Evolutionary conservation across 2,113 vertebrate genomes (phyloP).

Genomic region (Alligator sinensis): DNA sequence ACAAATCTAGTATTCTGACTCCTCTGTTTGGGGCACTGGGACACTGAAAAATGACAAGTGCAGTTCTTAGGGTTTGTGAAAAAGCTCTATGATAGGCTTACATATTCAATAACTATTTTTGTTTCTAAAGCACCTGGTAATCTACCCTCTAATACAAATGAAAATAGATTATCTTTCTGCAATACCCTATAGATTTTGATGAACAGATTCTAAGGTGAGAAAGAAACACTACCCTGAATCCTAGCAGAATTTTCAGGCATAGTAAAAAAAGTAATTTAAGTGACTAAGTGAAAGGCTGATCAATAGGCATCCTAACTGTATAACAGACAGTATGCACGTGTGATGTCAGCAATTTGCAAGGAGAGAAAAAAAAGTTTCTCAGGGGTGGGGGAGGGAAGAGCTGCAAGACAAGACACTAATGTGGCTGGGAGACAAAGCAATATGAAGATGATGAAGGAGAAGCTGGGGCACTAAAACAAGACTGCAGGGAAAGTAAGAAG

Average conservation of each 20-base stretch:
- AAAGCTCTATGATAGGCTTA: background rate
- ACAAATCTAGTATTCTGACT: background rate
- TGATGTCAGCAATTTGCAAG: constrained; percentile 23
- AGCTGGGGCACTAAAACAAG: no score
- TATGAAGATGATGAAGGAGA: no score
- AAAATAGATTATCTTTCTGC: background rate
- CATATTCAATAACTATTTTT: background rate
- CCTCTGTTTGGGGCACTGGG: background rate
- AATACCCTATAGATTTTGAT: background rate
- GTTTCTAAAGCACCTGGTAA: background rate
- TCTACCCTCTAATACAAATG: background rate
- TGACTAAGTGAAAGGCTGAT: background rate
- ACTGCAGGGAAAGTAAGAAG: no score
- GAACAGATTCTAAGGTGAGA: background rate
- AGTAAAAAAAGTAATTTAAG: constrained; percentile 32
- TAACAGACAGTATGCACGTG: background rate
- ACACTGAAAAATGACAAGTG: background rate
- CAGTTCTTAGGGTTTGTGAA: background rate
- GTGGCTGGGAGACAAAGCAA: no score
- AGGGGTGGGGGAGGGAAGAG: background rate
- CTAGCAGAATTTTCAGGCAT: background rate
- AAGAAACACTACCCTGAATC: background rate
- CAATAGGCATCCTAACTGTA: background rate
- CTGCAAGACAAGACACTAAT: background rate
- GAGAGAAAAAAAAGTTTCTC: background rate